A percentile compares a stretch with the other conserved stretches of the same genome.
Evolutionary conservation across 2,888 invertebrate genomes (phyloP).

Genomic region (Cistogaster globosa): DNA sequence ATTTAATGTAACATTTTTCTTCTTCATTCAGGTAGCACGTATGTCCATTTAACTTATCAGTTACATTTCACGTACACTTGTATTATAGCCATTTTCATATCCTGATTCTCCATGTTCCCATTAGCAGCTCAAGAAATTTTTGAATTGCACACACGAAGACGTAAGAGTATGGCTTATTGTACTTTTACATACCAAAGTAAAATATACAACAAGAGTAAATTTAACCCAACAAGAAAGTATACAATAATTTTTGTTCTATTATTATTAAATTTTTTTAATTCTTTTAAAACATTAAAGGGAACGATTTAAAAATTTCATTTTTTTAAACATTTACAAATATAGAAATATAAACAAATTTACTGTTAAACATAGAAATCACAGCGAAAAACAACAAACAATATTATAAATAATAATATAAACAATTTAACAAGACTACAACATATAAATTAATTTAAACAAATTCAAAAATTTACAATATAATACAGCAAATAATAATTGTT

Average conservation of each 20-base stretch:
- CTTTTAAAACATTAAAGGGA: constrained; percentile 63
- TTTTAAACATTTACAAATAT: constrained; percentile 79
- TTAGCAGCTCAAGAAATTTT: constrained; percentile 37
- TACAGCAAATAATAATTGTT: constrained; percentile 37
- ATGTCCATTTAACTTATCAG: background rate
- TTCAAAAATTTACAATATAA: constrained; percentile 25
- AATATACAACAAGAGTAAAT: constrained; percentile 59
- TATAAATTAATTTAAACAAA: constrained; percentile 51
- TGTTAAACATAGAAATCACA: constrained; percentile 57
- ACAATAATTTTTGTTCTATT: constrained; percentile 72
- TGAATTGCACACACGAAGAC: background rate
- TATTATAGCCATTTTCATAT: constrained; percentile 19
- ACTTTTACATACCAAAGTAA: constrained; percentile 17
- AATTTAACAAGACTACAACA: constrained; percentile 51
- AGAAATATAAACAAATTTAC: constrained; percentile 70
- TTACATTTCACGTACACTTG: background rate
- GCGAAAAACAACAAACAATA: constrained; percentile 39
- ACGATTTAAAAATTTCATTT: constrained; percentile 71
- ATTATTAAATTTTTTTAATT: constrained; percentile 68
- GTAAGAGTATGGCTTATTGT: constrained; percentile 5
- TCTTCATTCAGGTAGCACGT: background rate
- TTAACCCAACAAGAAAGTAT: constrained; percentile 72
- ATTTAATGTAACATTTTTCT: constrained; percentile 18
- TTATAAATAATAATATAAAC: constrained; percentile 34
- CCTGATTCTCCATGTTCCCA: constrained; percentile 27